Base-by-base conservation (phyloP, 2,888 invertebrate species). In the Camptogramma bilineatum region DNA sequence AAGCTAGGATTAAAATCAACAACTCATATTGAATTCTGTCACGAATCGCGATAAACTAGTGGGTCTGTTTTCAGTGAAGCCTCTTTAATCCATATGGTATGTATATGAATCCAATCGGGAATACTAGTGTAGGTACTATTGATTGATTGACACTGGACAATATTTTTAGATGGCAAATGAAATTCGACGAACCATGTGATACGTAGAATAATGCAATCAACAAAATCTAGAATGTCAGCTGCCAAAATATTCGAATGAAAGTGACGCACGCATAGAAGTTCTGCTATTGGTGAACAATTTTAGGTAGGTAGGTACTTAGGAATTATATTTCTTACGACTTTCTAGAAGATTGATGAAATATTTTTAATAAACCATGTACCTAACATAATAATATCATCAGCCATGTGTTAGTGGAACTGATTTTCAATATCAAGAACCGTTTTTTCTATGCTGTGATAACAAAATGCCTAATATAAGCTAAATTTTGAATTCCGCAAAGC, bases 31-130 rank as follows among this genome's bases (percentile, higher is more conserved):
- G 58, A 74, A 73, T 73, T 70, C 55, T 65, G 72, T 70, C 74
- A 75, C 73, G 74, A 69, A 28, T 73, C 64, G 55, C 62, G 70
- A 77, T 77, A 77, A 76, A 76, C 70, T 74, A 75, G 75, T 68
- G 71, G 72, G 66, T 62, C 72, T 57, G 62, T 64, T 74, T 73
- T 68, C 68, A 19, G 48, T 52, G 55, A 72, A 78, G 67, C 70
- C 71, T 42, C 60, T 74, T 73, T 76, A 74, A 75, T 75, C 73
- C 66, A 57, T 66, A 64, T 64, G 67, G 53, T 61, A 53, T 57
- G 62, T 69, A 69, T 65, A 62, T 67, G 67, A 70, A 73, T 73
- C 62, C 66, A 62, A 70, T 70, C 70, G 73, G 63, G 69, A 76
- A 73, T 75, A 76, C 34, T 39, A 13, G 34, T 69, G 54, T 28